Conservation (phyloP, 2,888 invertebrate species). For the Phyllotreta striolata region DNA sequence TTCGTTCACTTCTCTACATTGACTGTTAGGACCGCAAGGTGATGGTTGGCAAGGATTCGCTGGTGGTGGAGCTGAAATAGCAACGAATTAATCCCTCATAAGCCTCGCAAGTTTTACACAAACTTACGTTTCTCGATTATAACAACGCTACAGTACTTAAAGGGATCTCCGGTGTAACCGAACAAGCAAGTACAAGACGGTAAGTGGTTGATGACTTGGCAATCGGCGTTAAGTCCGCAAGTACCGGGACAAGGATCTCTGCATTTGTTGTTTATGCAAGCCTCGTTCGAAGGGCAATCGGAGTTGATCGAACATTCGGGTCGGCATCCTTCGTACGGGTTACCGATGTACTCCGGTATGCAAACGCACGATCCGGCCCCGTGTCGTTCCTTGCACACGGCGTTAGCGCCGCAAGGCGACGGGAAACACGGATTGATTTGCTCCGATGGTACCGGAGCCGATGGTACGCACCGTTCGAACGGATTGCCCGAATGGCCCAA, state of each 20-base stretch:
- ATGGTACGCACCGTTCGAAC: slow-evolving; percentile 61
- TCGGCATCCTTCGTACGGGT: slow-evolving; percentile 70
- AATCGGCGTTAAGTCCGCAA: slow-evolving; percentile 71
- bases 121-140: slow-evolving; percentile 45
- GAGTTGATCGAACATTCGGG: slow-evolving; percentile 72
- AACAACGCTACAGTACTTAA: slow-evolving; percentile 61
- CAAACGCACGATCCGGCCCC: slow-evolving; percentile 67
- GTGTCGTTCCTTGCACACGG: slow-evolving; percentile 65
- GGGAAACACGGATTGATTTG: slow-evolving; percentile 66
- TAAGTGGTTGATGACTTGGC: slow-evolving; percentile 71
- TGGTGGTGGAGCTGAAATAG: slow-evolving; percentile 23
- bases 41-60: slow-evolving; percentile 76
- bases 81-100: background rate
- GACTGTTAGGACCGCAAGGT: slow-evolving; percentile 83
- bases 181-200: slow-evolving; percentile 69
- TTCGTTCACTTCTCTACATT: slow-evolving; percentile 75
- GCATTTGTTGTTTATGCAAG: slow-evolving; percentile 73
- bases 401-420: slow-evolving; percentile 73
- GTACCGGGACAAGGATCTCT: slow-evolving; percentile 71
- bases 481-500: slow-evolving; percentile 68
- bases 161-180: slow-evolving; percentile 73
- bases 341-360: slow-evolving; percentile 68
- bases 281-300: slow-evolving; percentile 72
- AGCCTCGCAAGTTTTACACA: background rate
- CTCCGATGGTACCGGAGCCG: slow-evolving; percentile 45